Percentiles rank a stretch among this genome's conserved stretches.
These are phyloP conservation scores for Thera obeliscata DNA, from an alignment of 2,888 invertebrate genomes.

Conservation along the genomic window DNA sequence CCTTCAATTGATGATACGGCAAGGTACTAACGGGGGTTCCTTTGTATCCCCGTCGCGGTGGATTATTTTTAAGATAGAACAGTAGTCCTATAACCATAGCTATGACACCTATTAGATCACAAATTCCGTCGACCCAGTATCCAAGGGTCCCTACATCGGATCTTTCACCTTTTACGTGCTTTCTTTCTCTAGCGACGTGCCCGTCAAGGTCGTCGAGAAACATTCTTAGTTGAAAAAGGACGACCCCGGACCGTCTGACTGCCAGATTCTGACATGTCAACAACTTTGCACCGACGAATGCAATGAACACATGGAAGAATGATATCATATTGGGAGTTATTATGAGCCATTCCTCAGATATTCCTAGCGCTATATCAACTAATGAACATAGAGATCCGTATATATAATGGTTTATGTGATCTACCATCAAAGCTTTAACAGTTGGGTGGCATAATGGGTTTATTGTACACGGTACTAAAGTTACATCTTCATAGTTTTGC, in stretches of 20 bases:
- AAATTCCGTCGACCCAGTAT: constrained; percentile 92
- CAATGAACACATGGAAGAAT: constrained; percentile 90
- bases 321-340: constrained; percentile 95
- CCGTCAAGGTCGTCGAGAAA: constrained; percentile 95
- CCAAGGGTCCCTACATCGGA: constrained; percentile 93
- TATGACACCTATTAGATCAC: constrained; percentile 90
- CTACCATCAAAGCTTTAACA: constrained; percentile 92
- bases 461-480: constrained; percentile 88
- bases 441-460: constrained; percentile 92
- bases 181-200: constrained; percentile 91
- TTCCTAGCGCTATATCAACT: constrained; percentile 87
- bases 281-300: constrained; percentile 89
- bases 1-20: constrained; percentile 76
- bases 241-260: constrained; percentile 88
- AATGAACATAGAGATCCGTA: constrained; percentile 91
- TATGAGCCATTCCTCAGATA: constrained; percentile 84
- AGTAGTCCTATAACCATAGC: constrained; percentile 89
- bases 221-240: constrained; percentile 91
- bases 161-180: constrained; percentile 89
- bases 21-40: constrained; percentile 86
- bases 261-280: constrained; percentile 89
- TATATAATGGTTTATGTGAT: constrained; percentile 93
- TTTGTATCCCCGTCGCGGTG: constrained; percentile 88
- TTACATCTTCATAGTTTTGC: constrained; percentile 77
- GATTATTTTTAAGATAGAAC: constrained; percentile 88